Percentiles rank a stretch among this genome's conserved stretches.
These are phyloP conservation scores for Poicephalus meyeri DNA, from an alignment of 2,113 vertebrate genomes.

Conservation along the genomic window DNA sequence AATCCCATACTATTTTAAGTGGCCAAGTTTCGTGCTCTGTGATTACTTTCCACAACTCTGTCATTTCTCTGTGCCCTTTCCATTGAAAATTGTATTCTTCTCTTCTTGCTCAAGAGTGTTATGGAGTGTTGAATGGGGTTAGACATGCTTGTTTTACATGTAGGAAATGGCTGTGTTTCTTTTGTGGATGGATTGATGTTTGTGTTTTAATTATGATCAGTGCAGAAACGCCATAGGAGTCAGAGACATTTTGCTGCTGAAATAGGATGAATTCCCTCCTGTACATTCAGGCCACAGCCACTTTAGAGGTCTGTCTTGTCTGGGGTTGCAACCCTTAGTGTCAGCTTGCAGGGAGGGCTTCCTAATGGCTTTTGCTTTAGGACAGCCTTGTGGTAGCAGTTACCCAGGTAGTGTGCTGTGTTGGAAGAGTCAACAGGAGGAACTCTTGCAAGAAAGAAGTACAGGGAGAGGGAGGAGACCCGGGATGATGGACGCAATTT, in stretches of 20 bases:
- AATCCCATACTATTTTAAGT: not conserved
- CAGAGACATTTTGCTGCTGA: not conserved
- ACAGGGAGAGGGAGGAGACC: not conserved
- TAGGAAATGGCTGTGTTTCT: not conserved
- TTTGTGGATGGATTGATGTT: not conserved
- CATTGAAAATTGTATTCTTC: not conserved
- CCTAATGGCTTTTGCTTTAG: not conserved
- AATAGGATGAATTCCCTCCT: not conserved
- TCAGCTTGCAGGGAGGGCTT: not conserved
- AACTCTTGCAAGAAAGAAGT: not conserved
- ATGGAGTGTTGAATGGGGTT: not conserved
- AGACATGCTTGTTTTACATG: not conserved
- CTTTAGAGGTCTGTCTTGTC: not conserved
- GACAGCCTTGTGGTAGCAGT: not conserved
- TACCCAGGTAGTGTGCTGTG: rapidly evolving
- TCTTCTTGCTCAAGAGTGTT: not conserved
- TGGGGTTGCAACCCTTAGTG: not conserved
- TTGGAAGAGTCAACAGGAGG: not conserved
- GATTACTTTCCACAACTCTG: not conserved
- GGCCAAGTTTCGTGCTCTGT: not conserved
- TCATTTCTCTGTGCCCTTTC: not conserved
- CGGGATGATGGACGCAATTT: rapidly evolving
- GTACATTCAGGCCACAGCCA: not conserved
- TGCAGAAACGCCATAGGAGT: not conserved
- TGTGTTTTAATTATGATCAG: not conserved